Evolutionary conservation across 2,797 vertebrate species (phyloP), one percentile per base, ranked within the genome.

Genomic region (Schizopygopsis pylzovi): DNA sequence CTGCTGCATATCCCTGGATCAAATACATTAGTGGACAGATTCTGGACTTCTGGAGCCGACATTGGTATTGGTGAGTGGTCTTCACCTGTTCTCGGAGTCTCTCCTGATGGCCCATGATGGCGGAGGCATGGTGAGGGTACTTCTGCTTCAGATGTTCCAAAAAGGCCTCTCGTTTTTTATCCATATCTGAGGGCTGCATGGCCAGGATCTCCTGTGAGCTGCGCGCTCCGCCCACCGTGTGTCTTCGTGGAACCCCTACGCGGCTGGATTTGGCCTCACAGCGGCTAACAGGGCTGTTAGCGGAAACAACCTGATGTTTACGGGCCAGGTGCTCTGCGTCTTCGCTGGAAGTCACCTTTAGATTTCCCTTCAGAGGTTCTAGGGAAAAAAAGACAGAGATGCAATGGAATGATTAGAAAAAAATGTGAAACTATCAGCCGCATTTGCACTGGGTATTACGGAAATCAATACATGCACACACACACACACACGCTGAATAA

Each of bases 101-200:
- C 89, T 98, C 98, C 90, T 99, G 98, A 92, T 99, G 98, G 65
- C 97, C 97, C 97, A 98, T 98, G 94, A 99, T 99, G 1, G 97
- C 98, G 0, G 97, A 97, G 79, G 98, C 98, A 87, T 99, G 98
- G 88, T 99, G 98, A 0, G 98, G 98, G 90, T 99, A 99, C 73
- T 99, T 99, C 93, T 98, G 97, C 90, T 99, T 99, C 81, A 99
- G 95, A 90, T 99, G 97, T 89, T 99, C 98, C 87, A 99, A 94
- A 91, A 99, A 99, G 72, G 98, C 98, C 93, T 99, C 98, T 94
- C 98, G 96, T 93, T 99, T 99, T 91, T 97, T 97, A 91, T 99
- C 97, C 97, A 99, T 97, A 86, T 98, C 98, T 0, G 98, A 96
- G 0, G 97, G 96, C 93, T 99, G 97, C 98, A 99, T 99, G 90